These are phyloP conservation scores for Podarcis muralis DNA, from an alignment of 2,113 vertebrate species.

Conservation along the genomic window DNA sequence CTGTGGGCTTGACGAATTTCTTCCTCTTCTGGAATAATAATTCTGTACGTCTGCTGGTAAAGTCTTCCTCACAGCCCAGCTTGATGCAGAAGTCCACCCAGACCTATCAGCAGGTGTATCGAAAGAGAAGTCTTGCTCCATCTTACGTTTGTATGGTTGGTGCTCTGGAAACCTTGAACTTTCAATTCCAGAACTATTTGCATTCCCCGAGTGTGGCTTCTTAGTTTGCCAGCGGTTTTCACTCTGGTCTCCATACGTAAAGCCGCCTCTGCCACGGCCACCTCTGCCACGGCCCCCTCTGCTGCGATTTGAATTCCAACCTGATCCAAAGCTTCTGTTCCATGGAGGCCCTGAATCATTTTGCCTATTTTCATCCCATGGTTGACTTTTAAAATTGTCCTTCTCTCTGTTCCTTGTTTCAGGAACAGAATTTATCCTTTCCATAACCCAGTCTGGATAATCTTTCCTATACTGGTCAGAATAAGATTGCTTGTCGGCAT, in stretches of 20 bases:
- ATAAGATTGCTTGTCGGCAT: conserved; percentile 69
- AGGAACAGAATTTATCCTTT: conserved; percentile 80
- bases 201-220: conserved; percentile 88
- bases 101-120: conserved; percentile 89
- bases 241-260: conserved; percentile 77
- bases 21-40: conserved; percentile 93
- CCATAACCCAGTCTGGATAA: conserved; percentile 91
- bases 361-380: conserved; percentile 83
- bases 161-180: conserved; percentile 87
- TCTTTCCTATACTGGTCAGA: conserved; percentile 81
- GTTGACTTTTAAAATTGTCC: conserved; percentile 73
- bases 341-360: conserved; percentile 80
- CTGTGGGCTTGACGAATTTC: conserved; percentile 77
- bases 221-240: conserved; percentile 89
- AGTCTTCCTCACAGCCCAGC: conserved; percentile 94
- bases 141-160: conserved; percentile 82
- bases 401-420: conserved; percentile 80
- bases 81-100: conserved; percentile 96
- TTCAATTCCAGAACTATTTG: conserved; percentile 85
- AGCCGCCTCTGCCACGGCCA: conserved; percentile 71
- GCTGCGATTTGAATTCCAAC: conserved; percentile 79
- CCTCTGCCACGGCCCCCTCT: conserved; percentile 79
- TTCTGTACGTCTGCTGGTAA: conserved; percentile 96
- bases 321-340: conserved; percentile 76
- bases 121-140: conserved; percentile 79